Evolutionary conservation across 2,113 vertebrate species (phyloP).

Genomic region (Piaya cayana): DNA sequence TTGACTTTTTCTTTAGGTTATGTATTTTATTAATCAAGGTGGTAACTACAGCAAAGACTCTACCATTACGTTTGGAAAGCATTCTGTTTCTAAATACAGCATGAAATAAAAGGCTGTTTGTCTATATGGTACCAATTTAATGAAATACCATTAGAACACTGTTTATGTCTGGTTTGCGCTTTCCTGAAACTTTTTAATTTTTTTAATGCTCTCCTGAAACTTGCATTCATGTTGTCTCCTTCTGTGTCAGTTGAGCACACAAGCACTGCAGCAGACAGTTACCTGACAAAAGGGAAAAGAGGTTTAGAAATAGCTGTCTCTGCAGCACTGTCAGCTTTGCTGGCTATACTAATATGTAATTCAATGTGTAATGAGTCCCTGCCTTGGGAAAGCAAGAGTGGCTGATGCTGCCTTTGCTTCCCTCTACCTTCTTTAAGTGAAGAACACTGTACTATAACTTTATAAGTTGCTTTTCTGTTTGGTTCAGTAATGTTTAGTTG

Average conservation of each 20-base stretch:
- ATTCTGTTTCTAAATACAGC: background rate
- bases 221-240: background rate
- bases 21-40: background rate
- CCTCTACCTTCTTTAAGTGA: background rate
- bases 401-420: background rate
- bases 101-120: background rate
- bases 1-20: background rate
- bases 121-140: background rate
- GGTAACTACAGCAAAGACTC: background rate
- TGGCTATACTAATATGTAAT: constrained; percentile 18
- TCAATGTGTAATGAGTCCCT: background rate
- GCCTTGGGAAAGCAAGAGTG: background rate
- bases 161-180: background rate
- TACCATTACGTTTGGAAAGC: background rate
- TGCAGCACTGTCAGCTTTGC: background rate
- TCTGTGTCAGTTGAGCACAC: background rate
- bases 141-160: background rate
- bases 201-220: background rate
- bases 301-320: constrained; percentile 36
- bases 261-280: background rate
- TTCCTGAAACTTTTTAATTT: background rate
- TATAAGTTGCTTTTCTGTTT: background rate
- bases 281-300: background rate
- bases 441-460: background rate
- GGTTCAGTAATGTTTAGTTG: background rate